These are phyloP conservation scores for Brienomyrus longianalis DNA, from an alignment of 2,113 vertebrate genomes.

Conservation along the genomic window DNA sequence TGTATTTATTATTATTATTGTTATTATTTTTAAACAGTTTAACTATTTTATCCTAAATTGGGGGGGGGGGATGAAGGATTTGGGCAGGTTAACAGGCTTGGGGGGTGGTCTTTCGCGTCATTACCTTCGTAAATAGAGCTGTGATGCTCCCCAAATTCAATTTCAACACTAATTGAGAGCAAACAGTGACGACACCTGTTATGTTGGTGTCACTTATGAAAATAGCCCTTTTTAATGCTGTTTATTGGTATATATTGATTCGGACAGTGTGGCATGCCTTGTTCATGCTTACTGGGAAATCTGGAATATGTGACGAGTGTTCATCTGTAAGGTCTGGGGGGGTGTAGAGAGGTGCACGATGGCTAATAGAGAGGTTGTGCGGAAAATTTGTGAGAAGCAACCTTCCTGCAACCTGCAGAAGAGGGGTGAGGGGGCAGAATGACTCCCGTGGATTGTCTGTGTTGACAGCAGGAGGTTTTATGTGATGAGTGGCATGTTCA, in stretches of 20 bases:
- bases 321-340: neutral
- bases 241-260: neutral
- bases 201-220: neutral
- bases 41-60: slow-evolving; percentile 20
- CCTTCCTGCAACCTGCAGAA: neutral
- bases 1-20: neutral
- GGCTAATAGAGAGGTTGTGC: neutral
- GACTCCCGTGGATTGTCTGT: neutral
- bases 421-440: neutral
- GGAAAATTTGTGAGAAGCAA: neutral
- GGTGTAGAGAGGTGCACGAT: neutral
- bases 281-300: neutral
- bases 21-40: slow-evolving; percentile 15
- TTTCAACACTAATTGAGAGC: neutral
- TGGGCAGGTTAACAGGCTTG: neutral
- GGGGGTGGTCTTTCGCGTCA: neutral
- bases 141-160: neutral
- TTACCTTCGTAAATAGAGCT: neutral
- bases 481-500: neutral
- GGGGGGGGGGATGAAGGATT: slow-evolving; percentile 11
- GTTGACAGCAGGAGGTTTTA: neutral
- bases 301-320: neutral
- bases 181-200: neutral
- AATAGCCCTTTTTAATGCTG: neutral
- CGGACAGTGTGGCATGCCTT: neutral